Base-by-base conservation (phyloP, 2,888 invertebrate species). In the Cryptocephalus primarius region DNA sequence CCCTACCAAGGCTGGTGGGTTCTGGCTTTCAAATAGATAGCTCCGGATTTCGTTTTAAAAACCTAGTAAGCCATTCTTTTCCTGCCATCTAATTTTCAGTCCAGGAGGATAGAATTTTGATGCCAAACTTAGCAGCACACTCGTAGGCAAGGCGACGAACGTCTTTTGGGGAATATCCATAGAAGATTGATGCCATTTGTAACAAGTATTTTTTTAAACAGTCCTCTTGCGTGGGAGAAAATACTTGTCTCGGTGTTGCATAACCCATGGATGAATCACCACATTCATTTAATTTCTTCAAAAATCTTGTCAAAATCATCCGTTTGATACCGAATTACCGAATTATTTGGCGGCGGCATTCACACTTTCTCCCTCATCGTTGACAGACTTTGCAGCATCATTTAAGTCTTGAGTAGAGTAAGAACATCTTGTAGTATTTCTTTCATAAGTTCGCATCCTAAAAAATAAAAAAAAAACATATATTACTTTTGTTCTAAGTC, bases 61-160 rank as follows among this genome's bases (percentile, higher is more conserved):
- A 51, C 33, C 22, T 44, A 12, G 48, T 50, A 41, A 50, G 46
- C 50, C 34, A 34, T n/a, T 34, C 34, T 34, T 34, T 34, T 34
- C 34, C 34, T 9, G 34, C 34, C 34, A 34, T 34, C n/a, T 34
- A 9, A 34, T 34, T 34, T 34, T 9, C n/a, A 34, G 34, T 34
- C 34, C 34, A 34, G 9, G 34, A 9, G 34, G n/a, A n/a, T 34
- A n/a, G 34, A 34, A 34, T 34, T 34, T 34, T 34, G n/a, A 34
- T 34, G 34, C 34, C 34, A n/a, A 34, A 34, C n/a, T n/a, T 34
- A n/a, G n/a, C 34, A n/a, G n/a, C n/a, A n/a, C n/a, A n/a, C n/a
- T n/a, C n/a, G n/a, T n/a, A n/a, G n/a, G n/a, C n/a, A n/a, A n/a
- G n/a, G n/a, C n/a, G n/a, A n/a, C n/a, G n/a, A n/a, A n/a, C n/a